Evolutionary conservation across 2,888 invertebrate species (phyloP), one percentile per base, ranked within the genome.

Genomic region (Sericinus montela): DNA sequence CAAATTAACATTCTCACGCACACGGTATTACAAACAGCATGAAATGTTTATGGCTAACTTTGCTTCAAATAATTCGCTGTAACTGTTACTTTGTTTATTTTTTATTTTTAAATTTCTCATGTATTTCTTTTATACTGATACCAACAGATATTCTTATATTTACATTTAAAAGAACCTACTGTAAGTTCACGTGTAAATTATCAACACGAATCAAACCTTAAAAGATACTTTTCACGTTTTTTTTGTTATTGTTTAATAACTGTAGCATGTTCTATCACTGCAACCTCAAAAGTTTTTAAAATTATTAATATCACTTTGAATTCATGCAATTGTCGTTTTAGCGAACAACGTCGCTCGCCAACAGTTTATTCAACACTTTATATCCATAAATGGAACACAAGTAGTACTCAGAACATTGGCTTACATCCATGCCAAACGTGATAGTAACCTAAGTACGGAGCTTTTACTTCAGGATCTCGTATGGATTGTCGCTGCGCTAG

Each of bases 401-500:
- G 80, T 84, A 57, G 75, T 92, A 59, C 84, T 92, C 57, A 91
- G 91, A 66, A 80, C 89, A 50, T 67, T 92, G 61, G 73, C 90
- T 52, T 76, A 80, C 50, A 82, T 85, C 47, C 90, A 91, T 63
- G 75, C 79, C 66, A 85, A 86, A 62, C 89, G 91, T 46, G 90
- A 89, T 59, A 77, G 85, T 52, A 82, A 80, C 59, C 81, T 90
- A 39, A 73, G 80, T 62, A 82, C 75, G 54, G 91, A 92, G 65
- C 71, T 88, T 54, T 80, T 91, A 62, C 68, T 91, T 60, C 90
- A 91, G 62, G 92, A 92, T 72, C 80, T 91, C 57, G 77, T 92
- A 52, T 91, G 91, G 91, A 88, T 91, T 63, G 75, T 92, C 58
- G 90, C 91, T 68, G 89, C 91, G 60, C 76, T 92, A 55, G 84